Base-by-base conservation (phyloP, 2,113 vertebrate genomes). In the Bos javanicus region DNA sequence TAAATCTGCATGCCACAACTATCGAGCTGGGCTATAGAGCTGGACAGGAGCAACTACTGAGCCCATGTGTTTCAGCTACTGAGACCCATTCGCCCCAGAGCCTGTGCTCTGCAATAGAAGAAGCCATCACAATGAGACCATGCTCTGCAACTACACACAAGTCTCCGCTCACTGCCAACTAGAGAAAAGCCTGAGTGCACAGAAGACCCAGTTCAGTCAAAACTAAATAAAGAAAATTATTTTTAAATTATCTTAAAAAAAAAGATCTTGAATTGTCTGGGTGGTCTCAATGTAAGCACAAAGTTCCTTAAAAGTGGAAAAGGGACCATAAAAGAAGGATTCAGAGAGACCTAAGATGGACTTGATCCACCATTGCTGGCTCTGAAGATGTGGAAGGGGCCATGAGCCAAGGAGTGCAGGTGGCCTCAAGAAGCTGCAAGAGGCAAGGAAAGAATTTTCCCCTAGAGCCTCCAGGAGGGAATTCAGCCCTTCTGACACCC, bases 141-240 rank as follows among this genome's bases (percentile, higher is more conserved):
- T 0, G 21, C 36, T 43, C 36, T 0, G 0, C 11, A 25, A 74
- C 36, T 23, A 74, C 21, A 43, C 36, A 7, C 36, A 25, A 26
- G 71, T 43, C 23, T 11, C 71, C 0, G 0, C 71, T 74, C 0
- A 25, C 36, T 25, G 71, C 71, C 71, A 43, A 25, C 21, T 23
- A 43, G 2, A 43, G 36, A 43, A 74, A 74, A 74, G 71, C 21
- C 71, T 39, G 36, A 39, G 36, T 74, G 21, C 36, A 74, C 19
- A 39, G 71, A 74, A 39, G 36, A 43, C 36, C 17, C 71, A 39
- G 21, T 74, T 39, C 6, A 74, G 71, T 36, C 71, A 74, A 25
- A 74, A 43, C 5, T 74, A 74, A 74, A 74, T 43, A 74, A 39
- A 74, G 10, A 74, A 39, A 43, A 39, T 7, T 25, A 43, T 25